phyloP scores from a whole-genome alignment of 2,888 invertebrate genomes.

The Dastarcus helophoroides region DNA sequence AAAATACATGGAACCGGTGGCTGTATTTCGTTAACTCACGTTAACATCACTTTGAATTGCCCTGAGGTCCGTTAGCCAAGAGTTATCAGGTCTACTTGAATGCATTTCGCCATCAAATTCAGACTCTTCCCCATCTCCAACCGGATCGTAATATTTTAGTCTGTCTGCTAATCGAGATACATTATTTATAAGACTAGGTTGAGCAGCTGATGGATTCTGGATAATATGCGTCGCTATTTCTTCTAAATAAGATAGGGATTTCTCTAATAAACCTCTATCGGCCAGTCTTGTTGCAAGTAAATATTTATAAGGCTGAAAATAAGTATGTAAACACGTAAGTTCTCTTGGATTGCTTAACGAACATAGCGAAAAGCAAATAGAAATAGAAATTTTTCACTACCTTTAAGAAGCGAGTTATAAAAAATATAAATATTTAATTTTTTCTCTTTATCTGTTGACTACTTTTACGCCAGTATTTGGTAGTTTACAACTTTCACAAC shows the following conservation, averaged over 20 bases:
- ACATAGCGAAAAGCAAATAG: background rate
- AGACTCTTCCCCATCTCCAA: slow-evolving; percentile 30
- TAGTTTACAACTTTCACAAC: too few relatives aligned
- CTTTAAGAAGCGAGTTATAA: too few relatives aligned
- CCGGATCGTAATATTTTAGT: slow-evolving; percentile 34
- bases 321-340: slow-evolving; percentile 7
- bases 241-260: slow-evolving; percentile 76
- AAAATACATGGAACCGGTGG: too few relatives aligned
- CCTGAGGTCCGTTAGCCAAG: slow-evolving; percentile 46
- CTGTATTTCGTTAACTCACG: too few relatives aligned
- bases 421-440: too few relatives aligned
- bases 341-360: background rate
- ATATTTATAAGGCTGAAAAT: slow-evolving; percentile 68
- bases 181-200: slow-evolving; percentile 42
- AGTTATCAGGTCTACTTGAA: slow-evolving; percentile 38
- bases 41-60: slow-evolving; percentile 36
- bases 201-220: slow-evolving; percentile 42
- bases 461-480: too few relatives aligned
- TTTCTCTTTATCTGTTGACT: too few relatives aligned
- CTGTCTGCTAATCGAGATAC: slow-evolving; percentile 39
- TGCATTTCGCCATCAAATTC: slow-evolving; percentile 25
- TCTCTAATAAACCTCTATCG: slow-evolving; percentile 66
- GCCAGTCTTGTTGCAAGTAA: slow-evolving; percentile 66
- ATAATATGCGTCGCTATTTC: slow-evolving; percentile 58
- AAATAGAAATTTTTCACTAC: too few relatives aligned